phyloP scores from a whole-genome alignment of 2,797 vertebrate genomes.

The Sitta carolinensis region DNA sequence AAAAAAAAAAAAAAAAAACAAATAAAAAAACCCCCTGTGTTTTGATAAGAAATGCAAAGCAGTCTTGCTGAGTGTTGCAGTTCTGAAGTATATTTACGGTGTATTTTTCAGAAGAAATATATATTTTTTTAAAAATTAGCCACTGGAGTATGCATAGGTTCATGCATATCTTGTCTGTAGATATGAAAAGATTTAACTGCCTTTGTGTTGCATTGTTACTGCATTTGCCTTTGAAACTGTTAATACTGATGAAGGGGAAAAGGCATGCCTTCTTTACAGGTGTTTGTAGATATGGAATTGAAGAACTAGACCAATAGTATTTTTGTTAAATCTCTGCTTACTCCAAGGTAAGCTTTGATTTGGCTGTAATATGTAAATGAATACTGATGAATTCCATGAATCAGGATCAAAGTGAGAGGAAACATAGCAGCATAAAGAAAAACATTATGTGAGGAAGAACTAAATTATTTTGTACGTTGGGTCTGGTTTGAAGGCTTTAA shows the following conservation, averaged over 20 bases:
- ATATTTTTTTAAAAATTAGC: background rate
- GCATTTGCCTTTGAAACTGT: background rate
- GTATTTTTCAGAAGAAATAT: background rate
- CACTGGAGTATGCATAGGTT: background rate
- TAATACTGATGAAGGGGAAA: background rate
- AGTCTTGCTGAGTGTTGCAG: background rate
- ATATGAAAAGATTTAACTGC: background rate
- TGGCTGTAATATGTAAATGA: background rate
- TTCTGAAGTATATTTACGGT: background rate
- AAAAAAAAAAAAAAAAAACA: background rate
- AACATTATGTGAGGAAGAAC: background rate
- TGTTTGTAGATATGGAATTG: background rate
- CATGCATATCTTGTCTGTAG: background rate
- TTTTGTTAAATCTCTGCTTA: background rate
- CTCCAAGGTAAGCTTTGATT: constrained; percentile 14
- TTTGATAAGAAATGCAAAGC: background rate
- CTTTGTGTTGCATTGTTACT: background rate
- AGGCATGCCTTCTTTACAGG: background rate
- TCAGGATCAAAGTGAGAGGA: background rate
- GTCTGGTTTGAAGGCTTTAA: background rate
- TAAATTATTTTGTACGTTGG: background rate
- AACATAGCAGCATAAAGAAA: background rate
- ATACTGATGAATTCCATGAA: background rate
- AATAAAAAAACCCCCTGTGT: background rate
- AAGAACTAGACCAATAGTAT: background rate